Conservation (phyloP, 2,888 invertebrate genomes). For the Netelia melanura region DNA sequence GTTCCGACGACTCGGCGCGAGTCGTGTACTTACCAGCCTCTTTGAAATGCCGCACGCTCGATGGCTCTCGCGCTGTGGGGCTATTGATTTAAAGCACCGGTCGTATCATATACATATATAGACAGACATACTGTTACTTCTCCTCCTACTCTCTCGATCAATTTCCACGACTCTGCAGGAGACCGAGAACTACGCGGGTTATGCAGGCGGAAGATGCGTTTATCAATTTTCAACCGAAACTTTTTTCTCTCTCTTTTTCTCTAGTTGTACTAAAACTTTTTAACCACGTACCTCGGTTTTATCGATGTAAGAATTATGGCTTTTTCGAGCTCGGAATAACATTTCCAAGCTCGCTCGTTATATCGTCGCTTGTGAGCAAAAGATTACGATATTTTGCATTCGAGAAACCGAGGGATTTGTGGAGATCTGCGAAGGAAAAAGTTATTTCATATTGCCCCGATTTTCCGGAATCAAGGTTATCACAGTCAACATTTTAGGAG, state of each 20-base stretch:
- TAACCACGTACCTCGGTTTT: conserved; percentile 24
- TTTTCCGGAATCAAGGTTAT: too few relatives aligned
- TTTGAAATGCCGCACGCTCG: conserved; percentile 63
- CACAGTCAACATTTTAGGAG: too few relatives aligned
- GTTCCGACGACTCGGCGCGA: conserved; percentile 25
- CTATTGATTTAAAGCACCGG: conserved; percentile 69
- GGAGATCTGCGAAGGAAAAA: too few relatives aligned
- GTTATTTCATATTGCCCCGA: too few relatives aligned
- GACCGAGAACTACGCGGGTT: conserved; percentile 11
- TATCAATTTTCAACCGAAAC: conserved; percentile 47
- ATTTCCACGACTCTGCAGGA: conserved; percentile 59
- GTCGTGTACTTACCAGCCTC: conserved; percentile 52
- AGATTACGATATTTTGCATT: conserved; percentile 2
- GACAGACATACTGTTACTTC: conserved; percentile 41
- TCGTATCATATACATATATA: conserved; percentile 2
- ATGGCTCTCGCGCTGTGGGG: conserved; percentile 55
- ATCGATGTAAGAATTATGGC: conserved; percentile 47
- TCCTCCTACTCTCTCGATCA: conserved; percentile 56
- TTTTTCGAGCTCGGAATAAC: conserved; percentile 14
- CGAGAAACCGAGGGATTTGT: too few relatives aligned
- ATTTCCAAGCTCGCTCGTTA: neutral
- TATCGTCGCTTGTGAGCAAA: neutral
- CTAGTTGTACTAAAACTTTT: conserved; percentile 28
- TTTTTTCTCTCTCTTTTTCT: neutral
- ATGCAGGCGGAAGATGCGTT: conserved; percentile 54